Base-by-base conservation (phyloP, 2,797 vertebrate genomes). In the Pristis pectinata region DNA sequence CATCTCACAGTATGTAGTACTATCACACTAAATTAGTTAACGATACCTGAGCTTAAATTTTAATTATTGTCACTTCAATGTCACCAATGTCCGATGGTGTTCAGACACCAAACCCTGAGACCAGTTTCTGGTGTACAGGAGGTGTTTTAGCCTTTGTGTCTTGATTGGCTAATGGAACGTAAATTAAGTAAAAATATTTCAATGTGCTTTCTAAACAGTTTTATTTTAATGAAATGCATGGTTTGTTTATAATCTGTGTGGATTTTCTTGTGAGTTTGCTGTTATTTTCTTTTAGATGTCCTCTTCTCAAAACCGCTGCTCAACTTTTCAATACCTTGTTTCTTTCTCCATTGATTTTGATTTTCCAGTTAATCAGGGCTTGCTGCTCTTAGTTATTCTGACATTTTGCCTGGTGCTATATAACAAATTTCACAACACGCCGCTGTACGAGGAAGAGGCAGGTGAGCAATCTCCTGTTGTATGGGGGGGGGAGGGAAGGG, bases 341-440 rank as follows among this genome's bases (percentile, higher is more conserved):
- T 93, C 64, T 41, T 44, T 93, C 44, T 93, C 61, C 22, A 17
- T 76, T 76, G n/a, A 27, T 22, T 1, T 97, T 76, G 30, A 64
- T 0, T 67, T 11, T 97, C 95, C 97, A 99, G 99, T 99, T 95
- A 99, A 99, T 95, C 97, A 97, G 94, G 95, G 98, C 94, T 96
- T 99, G 95, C 96, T 99, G 94, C 96, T 98, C 95, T 97, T 99
- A 95, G 97, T 99, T 95, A 95, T 98, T 93, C 96, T 99, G 96
- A 97, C 98, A 92, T 95, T 98, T 61, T 98, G 97, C 0, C 96
- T 98, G 95, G 97, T 99, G 95, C 97, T 99, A 74, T 98, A 98
- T 96, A 98, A 97, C 94, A 97, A 97, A 95, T 96, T 98, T 95
- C 97, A 97, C 95, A 97, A 97, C 95, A 95, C 94, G 9, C 95